A percentile compares a stretch with the other conserved stretches of the same genome.
Conservation (phyloP, 1,140 invertebrate genomes). For the Chionoecetes opilio region DNA sequence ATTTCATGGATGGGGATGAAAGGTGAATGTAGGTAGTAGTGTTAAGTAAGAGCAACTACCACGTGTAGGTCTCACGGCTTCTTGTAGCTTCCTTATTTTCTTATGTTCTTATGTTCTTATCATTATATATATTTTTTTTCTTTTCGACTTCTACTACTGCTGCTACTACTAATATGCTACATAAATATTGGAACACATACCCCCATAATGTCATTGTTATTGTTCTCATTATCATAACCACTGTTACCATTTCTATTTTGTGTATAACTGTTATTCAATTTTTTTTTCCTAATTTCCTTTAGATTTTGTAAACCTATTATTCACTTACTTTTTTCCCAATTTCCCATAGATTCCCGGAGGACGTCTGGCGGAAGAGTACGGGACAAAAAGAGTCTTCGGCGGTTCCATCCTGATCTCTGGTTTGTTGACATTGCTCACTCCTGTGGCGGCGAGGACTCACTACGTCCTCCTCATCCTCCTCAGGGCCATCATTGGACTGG, state of each 20-base stretch:
- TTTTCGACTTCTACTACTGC: not conserved
- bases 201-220: not conserved
- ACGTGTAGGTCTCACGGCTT: too few species aligned
- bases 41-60: too few species aligned
- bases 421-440: conserved; percentile 60
- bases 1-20: too few species aligned
- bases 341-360: conserved; percentile 59
- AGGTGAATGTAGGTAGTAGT: too few species aligned
- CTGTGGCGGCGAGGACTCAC: conserved; percentile 52
- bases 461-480: conserved; percentile 61
- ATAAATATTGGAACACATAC: not conserved
- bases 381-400: conserved; percentile 66
- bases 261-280: too few species aligned
- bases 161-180: too few species aligned
- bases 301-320: too few species aligned
- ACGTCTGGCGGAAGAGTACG: conserved; percentile 69
- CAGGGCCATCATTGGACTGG: conserved; percentile 56
- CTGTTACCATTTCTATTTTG: not conserved
- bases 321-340: not conserved
- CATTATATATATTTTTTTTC: too few species aligned
- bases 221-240: not conserved
- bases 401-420: conserved; percentile 50
- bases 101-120: too few species aligned
- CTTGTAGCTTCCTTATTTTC: too few species aligned
- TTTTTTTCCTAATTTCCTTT: not conserved